A percentile compares a stretch with the other conserved stretches of the same genome.
These are phyloP conservation scores for Globodera rostochiensis DNA, from an alignment of 1,140 invertebrate genomes.

Conservation along the genomic window DNA sequence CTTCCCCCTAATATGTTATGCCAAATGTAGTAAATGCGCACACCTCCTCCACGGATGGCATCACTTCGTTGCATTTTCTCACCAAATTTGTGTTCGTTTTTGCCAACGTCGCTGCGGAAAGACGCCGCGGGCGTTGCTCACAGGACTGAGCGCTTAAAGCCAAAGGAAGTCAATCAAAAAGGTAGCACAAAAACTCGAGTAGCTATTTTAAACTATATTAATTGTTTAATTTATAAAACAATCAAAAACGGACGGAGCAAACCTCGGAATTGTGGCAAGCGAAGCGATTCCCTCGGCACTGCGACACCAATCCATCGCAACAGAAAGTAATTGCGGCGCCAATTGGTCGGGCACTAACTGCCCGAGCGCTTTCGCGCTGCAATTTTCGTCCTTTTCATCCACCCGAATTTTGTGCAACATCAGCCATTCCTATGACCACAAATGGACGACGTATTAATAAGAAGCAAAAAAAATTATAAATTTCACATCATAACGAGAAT, in stretches of 20 bases:
- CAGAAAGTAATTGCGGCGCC: constrained; percentile 34
- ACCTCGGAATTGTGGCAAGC: constrained; percentile 12
- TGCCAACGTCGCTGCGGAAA: constrained; percentile 5
- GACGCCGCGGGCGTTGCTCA: constrained; percentile 28
- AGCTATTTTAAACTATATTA: too few species aligned
- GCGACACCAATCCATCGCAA: constrained; percentile 39
- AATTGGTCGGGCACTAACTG: constrained; percentile 34
- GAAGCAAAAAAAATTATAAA: background rate
- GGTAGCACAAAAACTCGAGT: too few species aligned
- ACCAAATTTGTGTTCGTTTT: background rate
- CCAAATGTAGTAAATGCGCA: background rate
- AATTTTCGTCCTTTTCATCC: constrained; percentile 40
- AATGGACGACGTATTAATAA: background rate
- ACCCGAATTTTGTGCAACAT: constrained; percentile 48
- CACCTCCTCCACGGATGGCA: background rate
- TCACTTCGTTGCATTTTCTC: background rate
- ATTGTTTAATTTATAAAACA: too few species aligned
- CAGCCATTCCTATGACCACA: constrained; percentile 33
- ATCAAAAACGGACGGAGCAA: background rate
- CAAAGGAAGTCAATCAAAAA: background rate
- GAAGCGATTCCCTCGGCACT: constrained; percentile 38
- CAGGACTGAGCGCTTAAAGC: constrained; percentile 28
- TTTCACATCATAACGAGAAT: constrained; percentile 36
- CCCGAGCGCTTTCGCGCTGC: constrained; percentile 36
- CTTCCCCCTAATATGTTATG: too few species aligned